Percentiles rank a stretch among this genome's conserved stretches.
phyloP scores from a whole-genome alignment of 2,797 vertebrate species.

The Pygocentrus nattereri region DNA sequence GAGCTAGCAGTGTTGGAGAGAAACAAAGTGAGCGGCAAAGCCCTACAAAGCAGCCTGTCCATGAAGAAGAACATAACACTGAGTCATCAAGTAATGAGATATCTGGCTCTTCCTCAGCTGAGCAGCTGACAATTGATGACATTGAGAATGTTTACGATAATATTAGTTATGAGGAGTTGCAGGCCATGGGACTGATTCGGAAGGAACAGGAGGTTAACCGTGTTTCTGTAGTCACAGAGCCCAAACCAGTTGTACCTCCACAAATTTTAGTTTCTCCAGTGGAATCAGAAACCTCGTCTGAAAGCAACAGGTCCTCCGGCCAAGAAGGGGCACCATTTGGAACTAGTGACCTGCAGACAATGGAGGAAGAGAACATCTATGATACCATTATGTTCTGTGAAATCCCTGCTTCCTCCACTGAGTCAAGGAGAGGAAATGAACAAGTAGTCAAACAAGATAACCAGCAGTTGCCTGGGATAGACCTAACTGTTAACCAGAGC shows the following conservation, averaged over 20 bases:
- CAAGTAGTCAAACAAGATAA: constrained; percentile 65
- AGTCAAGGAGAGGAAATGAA: constrained; percentile 64
- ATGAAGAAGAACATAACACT: constrained; percentile 63
- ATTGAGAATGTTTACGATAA: constrained; percentile 97
- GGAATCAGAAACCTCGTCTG: constrained; percentile 71
- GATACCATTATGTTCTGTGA: constrained; percentile 91
- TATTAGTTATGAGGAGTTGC: constrained; percentile 95
- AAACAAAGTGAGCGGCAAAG: constrained; percentile 73
- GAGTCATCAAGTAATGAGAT: constrained; percentile 80
- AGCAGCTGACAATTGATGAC: constrained; percentile 90
- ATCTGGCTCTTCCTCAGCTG: constrained; percentile 85
- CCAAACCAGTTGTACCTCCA: constrained; percentile 44
- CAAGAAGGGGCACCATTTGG: constrained; percentile 73
- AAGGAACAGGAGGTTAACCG: constrained; percentile 74
- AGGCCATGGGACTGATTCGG: constrained; percentile 88
- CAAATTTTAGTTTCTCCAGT: constrained; percentile 63
- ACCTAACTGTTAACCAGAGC: constrained; percentile 77
- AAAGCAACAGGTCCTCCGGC: constrained; percentile 68
- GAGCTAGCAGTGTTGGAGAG: constrained; percentile 94
- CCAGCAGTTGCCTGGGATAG: constrained; percentile 79
- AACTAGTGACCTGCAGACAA: constrained; percentile 82
- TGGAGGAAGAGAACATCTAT: constrained; percentile 89
- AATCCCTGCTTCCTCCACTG: constrained; percentile 60
- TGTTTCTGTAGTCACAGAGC: constrained; percentile 64
- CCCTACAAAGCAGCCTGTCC: constrained; percentile 46